Evolutionary conservation across 2,888 invertebrate genomes (phyloP).

Genomic region (Xestia sexstrigata): DNA sequence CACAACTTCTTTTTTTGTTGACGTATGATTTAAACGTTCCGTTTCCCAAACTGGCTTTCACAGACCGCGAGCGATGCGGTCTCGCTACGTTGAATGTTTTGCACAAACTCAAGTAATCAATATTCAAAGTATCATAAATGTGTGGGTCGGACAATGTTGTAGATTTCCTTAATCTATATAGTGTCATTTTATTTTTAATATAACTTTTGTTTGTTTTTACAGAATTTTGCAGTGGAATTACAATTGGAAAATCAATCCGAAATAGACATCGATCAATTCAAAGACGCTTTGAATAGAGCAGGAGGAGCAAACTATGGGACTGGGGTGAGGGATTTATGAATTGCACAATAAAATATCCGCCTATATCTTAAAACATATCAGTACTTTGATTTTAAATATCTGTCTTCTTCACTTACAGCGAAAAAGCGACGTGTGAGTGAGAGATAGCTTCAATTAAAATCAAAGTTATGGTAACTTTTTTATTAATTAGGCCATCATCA

Average conservation of each 20-base stretch:
- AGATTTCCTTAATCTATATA: neutral
- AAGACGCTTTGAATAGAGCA: constrained; percentile 93
- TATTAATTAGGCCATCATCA: constrained; percentile 67
- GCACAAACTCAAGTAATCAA: neutral
- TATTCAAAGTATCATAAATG: neutral
- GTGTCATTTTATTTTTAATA: constrained; percentile 15
- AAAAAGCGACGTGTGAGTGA: constrained; percentile 19
- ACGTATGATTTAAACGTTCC: constrained; percentile 59
- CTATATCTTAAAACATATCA: constrained; percentile 70
- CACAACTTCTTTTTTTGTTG: constrained; percentile 4
- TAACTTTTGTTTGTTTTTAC: constrained; percentile 70
- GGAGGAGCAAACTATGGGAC: constrained; percentile 96
- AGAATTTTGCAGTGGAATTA: constrained; percentile 95
- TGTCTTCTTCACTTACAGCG: constrained; percentile 34
- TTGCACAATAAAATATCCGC: constrained; percentile 73
- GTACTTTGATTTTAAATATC: constrained; percentile 68
- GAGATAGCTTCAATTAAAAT: constrained; percentile 55
- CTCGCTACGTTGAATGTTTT: constrained; percentile 63
- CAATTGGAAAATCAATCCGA: constrained; percentile 93
- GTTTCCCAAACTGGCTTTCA: constrained; percentile 49
- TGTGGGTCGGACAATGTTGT: neutral
- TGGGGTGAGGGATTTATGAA: constrained; percentile 92
- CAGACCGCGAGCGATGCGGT: constrained; percentile 58
- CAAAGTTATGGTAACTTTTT: constrained; percentile 68
- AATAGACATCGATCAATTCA: constrained; percentile 93